These are phyloP conservation scores for Caenorhabditis sp. DNA, from an alignment of 2,888 invertebrate species.

Conservation along the genomic window DNA sequence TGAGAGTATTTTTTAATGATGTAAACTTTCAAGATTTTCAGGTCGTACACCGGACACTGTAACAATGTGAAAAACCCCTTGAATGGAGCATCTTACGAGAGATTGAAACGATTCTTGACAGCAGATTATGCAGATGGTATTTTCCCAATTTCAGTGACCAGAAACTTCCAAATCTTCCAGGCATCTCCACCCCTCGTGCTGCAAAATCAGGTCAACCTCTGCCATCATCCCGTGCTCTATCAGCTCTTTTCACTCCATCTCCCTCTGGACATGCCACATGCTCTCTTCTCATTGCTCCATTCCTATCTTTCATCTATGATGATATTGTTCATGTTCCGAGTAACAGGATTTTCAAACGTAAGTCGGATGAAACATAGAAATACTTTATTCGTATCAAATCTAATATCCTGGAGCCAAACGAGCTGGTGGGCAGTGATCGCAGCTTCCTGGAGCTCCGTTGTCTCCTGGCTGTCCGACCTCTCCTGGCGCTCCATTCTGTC, in stretches of 20 bases:
- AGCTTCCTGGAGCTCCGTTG: slow-evolving; percentile 80
- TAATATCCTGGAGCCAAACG: slow-evolving; percentile 82
- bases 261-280: slow-evolving; percentile 85
- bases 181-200: slow-evolving; percentile 38
- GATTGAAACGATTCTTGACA: slow-evolving; percentile 77
- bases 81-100: slow-evolving; percentile 81
- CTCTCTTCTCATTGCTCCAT: slow-evolving; percentile 88
- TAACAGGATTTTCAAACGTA: slow-evolving; percentile 86
- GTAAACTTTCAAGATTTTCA: slow-evolving; percentile 13
- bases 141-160: neutral
- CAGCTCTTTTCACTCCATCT: slow-evolving; percentile 69
- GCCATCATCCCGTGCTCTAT: slow-evolving; percentile 71
- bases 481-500: slow-evolving; percentile 76
- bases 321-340: slow-evolving; percentile 86
- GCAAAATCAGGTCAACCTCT: slow-evolving; percentile 64
- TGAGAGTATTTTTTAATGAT: too few species aligned
- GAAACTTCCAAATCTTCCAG: slow-evolving; percentile 20
- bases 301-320: slow-evolving; percentile 82
- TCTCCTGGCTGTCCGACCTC: slow-evolving; percentile 74
- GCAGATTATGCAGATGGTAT: slow-evolving; percentile 82
- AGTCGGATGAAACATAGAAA: slow-evolving; percentile 42
- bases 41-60: slow-evolving; percentile 83
- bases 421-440: slow-evolving; percentile 83
- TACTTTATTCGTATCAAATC: slow-evolving; percentile 43
- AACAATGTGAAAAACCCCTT: slow-evolving; percentile 82